Percentiles rank a stretch among this genome's conserved stretches.
Conservation (phyloP, 53 echinoderm and acorn worm genomes). For the Echinarachnius parma region DNA sequence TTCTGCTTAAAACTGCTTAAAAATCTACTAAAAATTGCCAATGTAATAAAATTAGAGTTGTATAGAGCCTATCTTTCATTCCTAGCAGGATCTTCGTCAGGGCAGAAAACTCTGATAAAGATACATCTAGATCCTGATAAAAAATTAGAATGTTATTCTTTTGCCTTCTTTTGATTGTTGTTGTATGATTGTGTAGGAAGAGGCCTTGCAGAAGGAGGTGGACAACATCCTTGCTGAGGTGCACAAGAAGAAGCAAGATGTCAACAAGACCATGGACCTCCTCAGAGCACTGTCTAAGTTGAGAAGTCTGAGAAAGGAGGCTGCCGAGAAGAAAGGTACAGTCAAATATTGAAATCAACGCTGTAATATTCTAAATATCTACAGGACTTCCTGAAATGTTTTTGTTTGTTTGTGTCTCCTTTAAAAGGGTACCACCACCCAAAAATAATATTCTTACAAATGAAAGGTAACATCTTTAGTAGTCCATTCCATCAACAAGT, state of each 20-base stretch:
- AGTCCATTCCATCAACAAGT: too few relatives aligned
- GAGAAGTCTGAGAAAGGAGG: constrained; percentile 64
- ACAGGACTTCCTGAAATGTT: too few relatives aligned
- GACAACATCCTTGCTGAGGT: constrained; percentile 82
- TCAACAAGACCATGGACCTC: constrained; percentile 61
- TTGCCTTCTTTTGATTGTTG: background rate
- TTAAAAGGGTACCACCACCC: too few relatives aligned
- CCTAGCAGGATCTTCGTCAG: too few relatives aligned
- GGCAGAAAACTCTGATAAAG: background rate
- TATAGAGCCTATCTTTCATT: too few relatives aligned
- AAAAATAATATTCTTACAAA: too few relatives aligned
- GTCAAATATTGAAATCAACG: background rate
- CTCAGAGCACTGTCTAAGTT: constrained; percentile 71
- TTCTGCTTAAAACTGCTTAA: background rate
- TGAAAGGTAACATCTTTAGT: too few relatives aligned
- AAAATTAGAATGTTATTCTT: background rate
- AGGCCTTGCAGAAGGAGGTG: constrained; percentile 75
- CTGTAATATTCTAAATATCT: too few relatives aligned
- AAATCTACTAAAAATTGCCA: background rate
- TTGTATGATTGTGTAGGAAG: constrained; percentile 76
- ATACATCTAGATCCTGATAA: background rate
- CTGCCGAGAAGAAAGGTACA: constrained; percentile 59
- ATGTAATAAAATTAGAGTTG: too few relatives aligned
- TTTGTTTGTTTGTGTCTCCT: too few relatives aligned
- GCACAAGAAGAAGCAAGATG: constrained; percentile 81